Conservation (phyloP, 2,113 vertebrate species). For the Pyxicephalus adspersus region DNA sequence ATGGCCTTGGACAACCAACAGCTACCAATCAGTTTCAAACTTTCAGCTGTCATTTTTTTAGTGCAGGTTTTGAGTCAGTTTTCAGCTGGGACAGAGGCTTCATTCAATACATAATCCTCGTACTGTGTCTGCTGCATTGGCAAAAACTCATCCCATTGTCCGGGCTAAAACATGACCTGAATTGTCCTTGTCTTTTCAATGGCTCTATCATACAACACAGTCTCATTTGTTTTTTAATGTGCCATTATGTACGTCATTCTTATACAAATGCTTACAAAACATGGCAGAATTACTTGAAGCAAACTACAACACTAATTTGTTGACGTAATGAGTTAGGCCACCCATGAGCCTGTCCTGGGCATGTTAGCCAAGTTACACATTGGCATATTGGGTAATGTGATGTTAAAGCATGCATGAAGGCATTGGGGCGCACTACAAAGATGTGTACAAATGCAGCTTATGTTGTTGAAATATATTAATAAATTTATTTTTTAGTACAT, state of each 20-base stretch:
- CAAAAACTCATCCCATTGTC: background rate
- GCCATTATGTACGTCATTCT: slow-evolving; percentile 2
- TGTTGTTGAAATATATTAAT: too few species aligned
- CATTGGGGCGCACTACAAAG: too few species aligned
- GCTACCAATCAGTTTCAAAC: too few species aligned
- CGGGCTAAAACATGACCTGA: background rate
- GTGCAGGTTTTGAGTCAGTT: background rate
- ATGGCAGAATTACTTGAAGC: background rate
- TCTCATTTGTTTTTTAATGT: slow-evolving; percentile 1
- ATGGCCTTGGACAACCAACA: too few species aligned
- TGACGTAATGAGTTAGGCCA: background rate
- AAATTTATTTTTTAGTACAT: too few species aligned
- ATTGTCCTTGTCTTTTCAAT: background rate
- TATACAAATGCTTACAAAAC: background rate
- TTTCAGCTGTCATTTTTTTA: too few species aligned
- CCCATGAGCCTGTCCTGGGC: background rate
- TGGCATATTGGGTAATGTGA: too few species aligned
- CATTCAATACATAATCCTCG: slow-evolving; percentile 8
- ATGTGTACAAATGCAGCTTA: too few species aligned
- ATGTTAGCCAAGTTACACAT: background rate
- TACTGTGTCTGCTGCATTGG: background rate
- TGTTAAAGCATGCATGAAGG: too few species aligned
- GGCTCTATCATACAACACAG: background rate
- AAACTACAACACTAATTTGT: too few species aligned
- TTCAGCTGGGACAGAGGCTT: background rate